Conservation (phyloP, 2,888 invertebrate genomes). For the Ditula angustiorana region DNA sequence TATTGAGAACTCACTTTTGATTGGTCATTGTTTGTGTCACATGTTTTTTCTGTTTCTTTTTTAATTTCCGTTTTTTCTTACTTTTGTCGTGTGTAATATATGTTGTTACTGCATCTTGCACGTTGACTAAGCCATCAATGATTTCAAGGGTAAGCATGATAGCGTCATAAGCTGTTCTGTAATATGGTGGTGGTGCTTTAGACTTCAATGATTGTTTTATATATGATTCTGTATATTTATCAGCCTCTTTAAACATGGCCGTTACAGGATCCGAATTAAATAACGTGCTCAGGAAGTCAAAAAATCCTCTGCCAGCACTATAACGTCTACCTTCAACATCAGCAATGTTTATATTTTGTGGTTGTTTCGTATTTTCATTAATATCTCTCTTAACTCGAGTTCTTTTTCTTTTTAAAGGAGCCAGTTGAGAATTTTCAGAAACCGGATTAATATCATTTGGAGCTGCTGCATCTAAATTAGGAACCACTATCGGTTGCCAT, state of each 20-base stretch:
- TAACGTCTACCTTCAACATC: conserved; percentile 22
- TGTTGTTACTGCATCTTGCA: conserved; percentile 58
- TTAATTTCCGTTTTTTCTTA: conserved; percentile 32
- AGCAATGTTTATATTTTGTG: conserved; percentile 29
- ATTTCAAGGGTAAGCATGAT: conserved; percentile 67
- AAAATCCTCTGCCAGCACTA: conserved; percentile 50
- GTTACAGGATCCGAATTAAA: conserved; percentile 56
- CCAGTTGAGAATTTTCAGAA: conserved; percentile 24
- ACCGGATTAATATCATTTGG: conserved; percentile 47
- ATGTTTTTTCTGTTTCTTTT: conserved; percentile 36
- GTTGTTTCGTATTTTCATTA: not conserved
- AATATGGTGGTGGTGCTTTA: conserved; percentile 64
- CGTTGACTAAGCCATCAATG: conserved; percentile 65
- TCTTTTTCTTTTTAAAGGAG: conserved; percentile 34
- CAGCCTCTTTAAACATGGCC: conserved; percentile 52
- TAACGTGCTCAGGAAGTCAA: conserved; percentile 56
- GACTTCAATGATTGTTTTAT: conserved; percentile 58
- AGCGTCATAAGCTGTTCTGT: conserved; percentile 63
- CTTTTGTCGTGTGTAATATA: conserved; percentile 46
- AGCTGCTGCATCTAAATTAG: conserved; percentile 52
- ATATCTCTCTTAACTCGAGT: conserved; percentile 23
- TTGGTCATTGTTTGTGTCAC: conserved; percentile 32
- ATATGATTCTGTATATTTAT: conserved; percentile 59
- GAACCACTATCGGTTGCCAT: conserved; percentile 72
- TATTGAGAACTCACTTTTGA: conserved; percentile 36